These are phyloP conservation scores for Drosophila guanche DNA, from an alignment of 1,140 invertebrate genomes.

Conservation along the genomic window DNA sequence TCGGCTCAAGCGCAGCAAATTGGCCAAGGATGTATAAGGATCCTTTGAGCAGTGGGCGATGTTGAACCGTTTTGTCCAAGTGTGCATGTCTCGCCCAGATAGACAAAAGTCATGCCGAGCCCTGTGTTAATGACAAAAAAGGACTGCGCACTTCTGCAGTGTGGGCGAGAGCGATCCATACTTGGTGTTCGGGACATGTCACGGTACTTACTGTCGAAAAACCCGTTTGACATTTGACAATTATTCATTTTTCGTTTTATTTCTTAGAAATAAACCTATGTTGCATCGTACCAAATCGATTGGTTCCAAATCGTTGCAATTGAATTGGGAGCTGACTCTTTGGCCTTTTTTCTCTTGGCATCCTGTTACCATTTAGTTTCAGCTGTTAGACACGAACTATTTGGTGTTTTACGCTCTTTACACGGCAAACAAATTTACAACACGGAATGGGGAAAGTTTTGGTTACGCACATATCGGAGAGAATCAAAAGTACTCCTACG, in stretches of 20 bases:
- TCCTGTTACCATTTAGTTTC: slow-evolving; percentile 60
- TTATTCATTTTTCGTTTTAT: slow-evolving; percentile 72
- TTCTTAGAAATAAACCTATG: slow-evolving; percentile 68
- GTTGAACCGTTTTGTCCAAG: slow-evolving; percentile 29
- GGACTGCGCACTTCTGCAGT: slow-evolving; percentile 47
- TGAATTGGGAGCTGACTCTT: slow-evolving; percentile 53
- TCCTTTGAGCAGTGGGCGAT: slow-evolving; percentile 14
- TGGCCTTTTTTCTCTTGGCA: slow-evolving; percentile 29
- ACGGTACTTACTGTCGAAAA: slow-evolving; percentile 42
- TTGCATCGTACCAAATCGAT: slow-evolving; percentile 59
- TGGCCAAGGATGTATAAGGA: slow-evolving; percentile 57
- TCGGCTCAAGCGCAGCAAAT: slow-evolving; percentile 71
- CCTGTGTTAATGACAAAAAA: slow-evolving; percentile 32
- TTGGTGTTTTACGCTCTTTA: slow-evolving; percentile 65
- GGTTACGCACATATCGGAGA: slow-evolving; percentile 62
- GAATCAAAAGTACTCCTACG: slow-evolving; percentile 33
- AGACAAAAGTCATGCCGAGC: slow-evolving; percentile 38
- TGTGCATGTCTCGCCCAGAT: slow-evolving; percentile 21
- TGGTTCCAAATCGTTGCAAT: slow-evolving; percentile 75
- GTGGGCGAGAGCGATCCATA: slow-evolving; percentile 31
- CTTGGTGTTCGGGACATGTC: slow-evolving; percentile 54
- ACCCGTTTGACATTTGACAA: slow-evolving; percentile 60
- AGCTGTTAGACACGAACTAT: slow-evolving; percentile 66
- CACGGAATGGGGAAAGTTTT: slow-evolving; percentile 44
- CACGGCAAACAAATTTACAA: slow-evolving; percentile 23